Base-by-base conservation (phyloP, 64 coral and sea anemone genomes). In the Dendrophyllia cribrosa region DNA sequence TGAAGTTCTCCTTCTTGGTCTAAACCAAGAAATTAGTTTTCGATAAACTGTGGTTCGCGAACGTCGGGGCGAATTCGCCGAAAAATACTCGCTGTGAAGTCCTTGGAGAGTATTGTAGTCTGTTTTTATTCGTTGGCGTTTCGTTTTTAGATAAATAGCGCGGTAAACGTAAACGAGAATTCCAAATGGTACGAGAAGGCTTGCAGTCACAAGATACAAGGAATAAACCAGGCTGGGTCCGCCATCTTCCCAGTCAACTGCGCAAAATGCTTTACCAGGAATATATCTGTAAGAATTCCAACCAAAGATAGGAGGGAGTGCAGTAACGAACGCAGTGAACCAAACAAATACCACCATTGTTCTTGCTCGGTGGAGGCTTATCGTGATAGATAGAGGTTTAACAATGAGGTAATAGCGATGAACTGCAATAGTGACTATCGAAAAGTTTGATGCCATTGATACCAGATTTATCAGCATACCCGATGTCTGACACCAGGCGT, bases 341-440 rank as follows among this genome's bases (percentile, higher is more conserved):
- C 94, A 98, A 6, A 95, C 77, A 66, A 96, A 96, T 7, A 55
- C 82, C 16, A 91, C 79, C 9, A 98, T 88, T 60, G 26, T 43
- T 61, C 76, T 96, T 82, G 94, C 94, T 25, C 76, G 65, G 14
- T 61, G 66, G 15, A 61, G 20, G 56, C 89, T 92, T 62, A 98
- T 91, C 77, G 93, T 95, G 0, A 83, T 43, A 4, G 91, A 87
- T 4, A 99, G 85, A 21, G 97, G 94, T 43, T 91, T 96, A 3
- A 95, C 91, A 46, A 99, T 89, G 22, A 95, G 75, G 59, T 99
- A 95, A 43, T 96, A 99, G 2, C 97, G 97, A 66, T 96, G 78
- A 45, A 99, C 22, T 12, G 97, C 91, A 59, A 99, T 93, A 11
- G 85, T 88, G 3, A 85, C 87, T 43, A 94, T 85, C 2, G 88